phyloP scores from a whole-genome alignment of 2,113 vertebrate genomes.

The Lates calcarifer region DNA sequence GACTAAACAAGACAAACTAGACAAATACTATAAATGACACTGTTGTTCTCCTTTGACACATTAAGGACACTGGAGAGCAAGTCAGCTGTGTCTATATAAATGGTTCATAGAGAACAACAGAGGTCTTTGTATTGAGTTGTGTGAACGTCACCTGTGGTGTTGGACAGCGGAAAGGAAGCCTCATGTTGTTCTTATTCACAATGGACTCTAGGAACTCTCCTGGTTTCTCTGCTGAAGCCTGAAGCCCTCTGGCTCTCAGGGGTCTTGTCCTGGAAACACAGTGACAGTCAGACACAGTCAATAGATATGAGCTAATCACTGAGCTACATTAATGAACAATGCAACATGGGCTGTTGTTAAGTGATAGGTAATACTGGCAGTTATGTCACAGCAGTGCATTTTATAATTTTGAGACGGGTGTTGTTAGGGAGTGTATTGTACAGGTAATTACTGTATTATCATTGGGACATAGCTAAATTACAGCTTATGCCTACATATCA shows the following conservation, averaged over 20 bases:
- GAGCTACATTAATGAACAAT: neutral
- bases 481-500: neutral
- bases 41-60: neutral
- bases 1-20: no score
- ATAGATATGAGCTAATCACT: neutral
- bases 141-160: slow-evolving; percentile 53
- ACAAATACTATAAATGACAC: neutral
- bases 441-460: neutral
- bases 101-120: neutral
- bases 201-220: neutral
- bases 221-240: slow-evolving; percentile 1
- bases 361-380: neutral
- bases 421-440: neutral
- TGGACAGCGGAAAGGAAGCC: slow-evolving; percentile 11
- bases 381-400: neutral
- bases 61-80: neutral
- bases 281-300: neutral
- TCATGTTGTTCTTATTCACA: slow-evolving; percentile 60
- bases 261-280: slow-evolving; percentile 31
- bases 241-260: slow-evolving; percentile 37
- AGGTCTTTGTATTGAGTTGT: neutral
- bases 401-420: neutral
- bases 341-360: no score
- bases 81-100: neutral
- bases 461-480: no score